Evolutionary conservation across 2,888 invertebrate species (phyloP).

Genomic region (Volucella zonaria): DNA sequence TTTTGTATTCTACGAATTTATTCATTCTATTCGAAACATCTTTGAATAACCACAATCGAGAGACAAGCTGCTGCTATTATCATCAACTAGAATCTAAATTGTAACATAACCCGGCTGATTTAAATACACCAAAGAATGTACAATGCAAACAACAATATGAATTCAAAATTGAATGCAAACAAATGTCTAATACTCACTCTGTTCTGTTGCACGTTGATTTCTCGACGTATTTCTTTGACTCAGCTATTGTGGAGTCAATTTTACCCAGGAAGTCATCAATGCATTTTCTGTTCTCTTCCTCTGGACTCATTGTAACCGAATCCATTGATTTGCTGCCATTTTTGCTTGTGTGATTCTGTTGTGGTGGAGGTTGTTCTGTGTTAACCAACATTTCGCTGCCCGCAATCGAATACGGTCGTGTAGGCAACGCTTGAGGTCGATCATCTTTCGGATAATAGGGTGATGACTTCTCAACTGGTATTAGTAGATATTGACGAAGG

Average conservation of each 20-base stretch:
- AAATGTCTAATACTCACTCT: constrained; percentile 86
- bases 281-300: constrained; percentile 89
- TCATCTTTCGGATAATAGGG: constrained; percentile 85
- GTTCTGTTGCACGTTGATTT: constrained; percentile 90
- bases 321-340: constrained; percentile 83
- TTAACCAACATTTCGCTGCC: constrained; percentile 80
- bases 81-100: too few relatives aligned
- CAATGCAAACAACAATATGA: not conserved
- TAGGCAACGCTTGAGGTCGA: constrained; percentile 81
- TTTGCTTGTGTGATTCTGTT: constrained; percentile 77
- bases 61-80: too few relatives aligned
- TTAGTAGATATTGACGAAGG: constrained; percentile 92
- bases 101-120: not conserved
- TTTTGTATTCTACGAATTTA: too few relatives aligned
- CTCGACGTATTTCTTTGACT: constrained; percentile 91
- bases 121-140: not conserved
- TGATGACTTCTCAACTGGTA: constrained; percentile 89
- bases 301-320: constrained; percentile 86
- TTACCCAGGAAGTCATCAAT: constrained; percentile 91
- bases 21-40: too few relatives aligned
- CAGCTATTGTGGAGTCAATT: constrained; percentile 92
- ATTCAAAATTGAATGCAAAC: not conserved
- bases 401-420: constrained; percentile 85
- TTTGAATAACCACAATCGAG: too few relatives aligned
- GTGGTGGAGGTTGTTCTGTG: constrained; percentile 76